These are phyloP conservation scores for Protula sp. DNA, from an alignment of 2,888 invertebrate species.

Conservation along the genomic window DNA sequence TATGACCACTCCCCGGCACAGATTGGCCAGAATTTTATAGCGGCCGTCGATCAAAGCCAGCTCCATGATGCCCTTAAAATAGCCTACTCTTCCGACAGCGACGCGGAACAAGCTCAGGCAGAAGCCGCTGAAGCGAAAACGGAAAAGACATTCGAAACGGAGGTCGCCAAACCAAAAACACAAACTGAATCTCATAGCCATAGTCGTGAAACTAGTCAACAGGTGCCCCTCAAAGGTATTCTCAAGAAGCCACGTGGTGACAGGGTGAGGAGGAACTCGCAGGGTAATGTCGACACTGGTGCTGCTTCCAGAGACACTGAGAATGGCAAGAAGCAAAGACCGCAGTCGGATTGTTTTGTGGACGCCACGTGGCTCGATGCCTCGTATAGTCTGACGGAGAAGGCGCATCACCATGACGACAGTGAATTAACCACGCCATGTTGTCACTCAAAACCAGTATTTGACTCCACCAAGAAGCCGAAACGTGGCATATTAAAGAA, in stretches of 20 bases:
- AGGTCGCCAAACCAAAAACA: no score
- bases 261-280: constrained; percentile 1
- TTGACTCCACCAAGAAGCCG: constrained; percentile 42
- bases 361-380: neutral
- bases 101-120: neutral
- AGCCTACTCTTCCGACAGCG: neutral
- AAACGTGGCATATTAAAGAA: constrained; percentile 42
- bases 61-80: neutral
- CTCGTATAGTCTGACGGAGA: neutral
- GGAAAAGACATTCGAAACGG: no score
- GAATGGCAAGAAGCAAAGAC: neutral
- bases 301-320: neutral
- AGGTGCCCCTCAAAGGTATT: constrained; percentile 14
- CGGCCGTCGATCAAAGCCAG: neutral
- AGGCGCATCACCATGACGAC: neutral
- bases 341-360: neutral
- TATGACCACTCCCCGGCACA: constrained; percentile 34
- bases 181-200: neutral
- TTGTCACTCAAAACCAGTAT: constrained; percentile 13
- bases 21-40: neutral
- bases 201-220: neutral
- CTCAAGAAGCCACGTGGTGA: constrained; percentile 10
- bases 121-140: no score
- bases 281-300: constrained; percentile 2
- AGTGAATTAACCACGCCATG: neutral